These are phyloP conservation scores for Emberiza fucata DNA, from an alignment of 2,113 vertebrate genomes.

Conservation along the genomic window DNA sequence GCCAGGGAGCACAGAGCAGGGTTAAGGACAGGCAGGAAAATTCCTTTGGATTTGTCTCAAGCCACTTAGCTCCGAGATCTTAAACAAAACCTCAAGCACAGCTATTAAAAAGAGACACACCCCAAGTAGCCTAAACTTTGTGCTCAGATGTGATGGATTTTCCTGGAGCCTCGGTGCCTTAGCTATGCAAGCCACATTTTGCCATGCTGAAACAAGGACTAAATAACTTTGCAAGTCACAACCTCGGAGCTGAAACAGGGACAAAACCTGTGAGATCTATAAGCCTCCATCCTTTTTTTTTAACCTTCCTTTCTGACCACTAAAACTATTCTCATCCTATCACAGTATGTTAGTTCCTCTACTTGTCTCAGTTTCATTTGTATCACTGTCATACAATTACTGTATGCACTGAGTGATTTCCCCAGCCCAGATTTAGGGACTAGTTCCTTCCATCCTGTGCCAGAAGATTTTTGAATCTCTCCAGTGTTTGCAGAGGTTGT, in stretches of 20 bases:
- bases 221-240: neutral
- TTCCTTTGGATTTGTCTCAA: neutral
- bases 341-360: neutral
- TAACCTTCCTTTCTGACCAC: neutral
- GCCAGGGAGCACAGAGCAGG: neutral
- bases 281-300: neutral
- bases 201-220: neutral
- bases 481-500: neutral
- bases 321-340: neutral
- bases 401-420: neutral
- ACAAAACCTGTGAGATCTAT: neutral
- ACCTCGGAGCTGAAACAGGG: neutral
- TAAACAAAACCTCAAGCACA: neutral
- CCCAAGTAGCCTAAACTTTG: neutral
- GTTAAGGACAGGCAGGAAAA: neutral
- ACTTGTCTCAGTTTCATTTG: neutral
- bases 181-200: neutral
- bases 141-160: neutral
- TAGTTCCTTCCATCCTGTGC: neutral
- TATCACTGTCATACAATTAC: neutral
- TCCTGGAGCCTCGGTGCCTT: neutral
- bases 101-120: neutral
- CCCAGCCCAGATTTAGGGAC: neutral
- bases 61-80: fast-evolving
- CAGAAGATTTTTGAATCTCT: neutral